Conservation (phyloP, 2,888 invertebrate species). For the Stenchaetothrips biformis region DNA sequence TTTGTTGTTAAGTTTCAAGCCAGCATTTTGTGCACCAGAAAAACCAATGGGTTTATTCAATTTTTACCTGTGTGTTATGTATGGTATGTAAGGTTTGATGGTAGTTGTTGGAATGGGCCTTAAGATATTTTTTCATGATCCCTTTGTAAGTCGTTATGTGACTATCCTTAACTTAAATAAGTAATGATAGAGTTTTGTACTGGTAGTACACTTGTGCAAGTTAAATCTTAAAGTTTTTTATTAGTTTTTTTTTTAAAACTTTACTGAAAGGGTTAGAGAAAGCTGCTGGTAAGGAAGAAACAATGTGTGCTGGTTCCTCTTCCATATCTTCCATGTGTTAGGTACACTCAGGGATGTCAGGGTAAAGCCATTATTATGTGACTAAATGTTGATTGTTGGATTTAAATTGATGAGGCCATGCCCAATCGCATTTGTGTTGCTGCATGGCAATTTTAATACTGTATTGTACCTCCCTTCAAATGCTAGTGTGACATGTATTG, state of each 20-base stretch:
- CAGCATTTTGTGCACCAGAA: no score
- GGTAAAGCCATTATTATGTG: neutral
- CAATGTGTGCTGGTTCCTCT: neutral
- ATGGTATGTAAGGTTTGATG: neutral
- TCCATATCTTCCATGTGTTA: neutral
- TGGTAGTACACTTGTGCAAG: neutral
- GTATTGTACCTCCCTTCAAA: neutral
- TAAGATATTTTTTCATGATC: neutral
- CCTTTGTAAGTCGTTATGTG: neutral
- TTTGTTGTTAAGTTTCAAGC: neutral
- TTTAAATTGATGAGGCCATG: no score
- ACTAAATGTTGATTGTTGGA: no score
- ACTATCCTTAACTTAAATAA: neutral
- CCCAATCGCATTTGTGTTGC: neutral
- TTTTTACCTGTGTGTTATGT: neutral
- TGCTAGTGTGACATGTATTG: neutral
- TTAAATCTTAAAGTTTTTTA: neutral
- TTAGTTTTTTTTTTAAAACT: neutral
- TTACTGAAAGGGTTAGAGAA: neutral
- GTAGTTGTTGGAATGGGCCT: neutral
- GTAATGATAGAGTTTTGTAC: neutral
- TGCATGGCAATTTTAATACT: neutral
- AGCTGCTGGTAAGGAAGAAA: neutral
- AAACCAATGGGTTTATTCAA: no score
- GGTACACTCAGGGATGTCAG: neutral